Conservation (phyloP, 2,113 vertebrate species). For the Ondatra zibethicus region DNA sequence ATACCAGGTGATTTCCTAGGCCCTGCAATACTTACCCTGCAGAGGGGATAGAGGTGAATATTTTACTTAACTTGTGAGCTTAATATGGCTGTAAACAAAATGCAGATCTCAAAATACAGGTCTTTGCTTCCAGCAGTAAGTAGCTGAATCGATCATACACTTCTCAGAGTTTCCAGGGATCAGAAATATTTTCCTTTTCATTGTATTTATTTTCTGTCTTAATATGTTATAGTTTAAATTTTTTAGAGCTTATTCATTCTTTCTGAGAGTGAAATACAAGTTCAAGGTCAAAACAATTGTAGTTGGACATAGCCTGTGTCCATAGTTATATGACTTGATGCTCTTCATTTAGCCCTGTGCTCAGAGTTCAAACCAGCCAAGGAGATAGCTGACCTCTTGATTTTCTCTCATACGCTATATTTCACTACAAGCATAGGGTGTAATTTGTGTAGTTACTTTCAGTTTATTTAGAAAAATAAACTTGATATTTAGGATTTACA, state of each 20-base stretch:
- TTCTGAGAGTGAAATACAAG: neutral
- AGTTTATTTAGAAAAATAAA: slow-evolving; percentile 34
- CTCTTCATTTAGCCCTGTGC: neutral
- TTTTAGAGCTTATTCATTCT: slow-evolving; percentile 7
- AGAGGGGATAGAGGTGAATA: too few species aligned
- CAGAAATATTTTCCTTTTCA: neutral
- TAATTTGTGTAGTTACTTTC: neutral
- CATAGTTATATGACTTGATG: neutral
- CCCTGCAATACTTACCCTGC: too few species aligned
- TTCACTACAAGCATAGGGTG: neutral
- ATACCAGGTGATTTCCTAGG: too few species aligned
- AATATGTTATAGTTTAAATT: neutral
- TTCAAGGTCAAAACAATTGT: neutral
- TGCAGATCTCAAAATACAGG: too few species aligned
- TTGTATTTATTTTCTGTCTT: slow-evolving; percentile 1
- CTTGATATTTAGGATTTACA: neutral
- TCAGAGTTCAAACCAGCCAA: neutral
- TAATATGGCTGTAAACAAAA: too few species aligned
- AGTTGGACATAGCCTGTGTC: neutral
- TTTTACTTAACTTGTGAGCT: too few species aligned
- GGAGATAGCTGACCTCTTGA: neutral
- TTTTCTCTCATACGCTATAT: neutral
- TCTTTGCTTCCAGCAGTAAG: too few species aligned
- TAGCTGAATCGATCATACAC: neutral
- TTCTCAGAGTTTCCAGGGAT: neutral